phyloP scores from a whole-genome alignment of 2,888 invertebrate genomes.

The Amblyjoppa fuscipennis region DNA sequence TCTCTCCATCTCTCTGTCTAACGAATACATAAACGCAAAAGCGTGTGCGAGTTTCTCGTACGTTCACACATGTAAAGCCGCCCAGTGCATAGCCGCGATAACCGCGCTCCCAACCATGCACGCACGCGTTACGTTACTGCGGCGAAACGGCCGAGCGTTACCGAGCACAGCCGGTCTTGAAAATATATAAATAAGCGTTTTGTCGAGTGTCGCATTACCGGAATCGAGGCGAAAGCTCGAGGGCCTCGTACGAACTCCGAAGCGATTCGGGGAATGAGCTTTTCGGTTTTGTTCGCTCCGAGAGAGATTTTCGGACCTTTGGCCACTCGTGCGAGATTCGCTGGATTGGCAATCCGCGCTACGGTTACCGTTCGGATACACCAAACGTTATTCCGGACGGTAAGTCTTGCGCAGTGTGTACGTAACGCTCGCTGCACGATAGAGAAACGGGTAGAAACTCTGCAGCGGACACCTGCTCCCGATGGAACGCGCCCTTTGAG shows the following conservation, averaged over 20 bases:
- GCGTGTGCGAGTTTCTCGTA: background rate
- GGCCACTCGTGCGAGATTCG: background rate
- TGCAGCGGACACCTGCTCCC: slow-evolving; percentile 19
- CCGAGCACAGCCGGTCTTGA: slow-evolving; percentile 3
- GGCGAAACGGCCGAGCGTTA: background rate
- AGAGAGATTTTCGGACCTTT: background rate
- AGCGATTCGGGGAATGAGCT: background rate
- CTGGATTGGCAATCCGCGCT: slow-evolving; percentile 4
- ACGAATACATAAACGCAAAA: background rate
- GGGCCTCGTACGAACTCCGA: no score
- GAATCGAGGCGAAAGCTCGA: no score
- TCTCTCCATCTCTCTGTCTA: no score
- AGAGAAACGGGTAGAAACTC: background rate
- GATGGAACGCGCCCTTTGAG: background rate
- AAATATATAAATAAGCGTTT: slow-evolving; percentile 39
- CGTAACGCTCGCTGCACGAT: background rate
- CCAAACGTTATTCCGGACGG: background rate
- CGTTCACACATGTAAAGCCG: background rate
- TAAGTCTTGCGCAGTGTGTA: background rate
- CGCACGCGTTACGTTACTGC: background rate
- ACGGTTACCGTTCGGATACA: background rate
- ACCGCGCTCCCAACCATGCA: slow-evolving; percentile 6
- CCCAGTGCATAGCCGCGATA: slow-evolving; percentile 13
- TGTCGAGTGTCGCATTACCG: background rate
- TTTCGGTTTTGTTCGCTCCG: background rate